phyloP scores from a whole-genome alignment of 2,113 vertebrate species.

The Entelurus aequoreus region DNA sequence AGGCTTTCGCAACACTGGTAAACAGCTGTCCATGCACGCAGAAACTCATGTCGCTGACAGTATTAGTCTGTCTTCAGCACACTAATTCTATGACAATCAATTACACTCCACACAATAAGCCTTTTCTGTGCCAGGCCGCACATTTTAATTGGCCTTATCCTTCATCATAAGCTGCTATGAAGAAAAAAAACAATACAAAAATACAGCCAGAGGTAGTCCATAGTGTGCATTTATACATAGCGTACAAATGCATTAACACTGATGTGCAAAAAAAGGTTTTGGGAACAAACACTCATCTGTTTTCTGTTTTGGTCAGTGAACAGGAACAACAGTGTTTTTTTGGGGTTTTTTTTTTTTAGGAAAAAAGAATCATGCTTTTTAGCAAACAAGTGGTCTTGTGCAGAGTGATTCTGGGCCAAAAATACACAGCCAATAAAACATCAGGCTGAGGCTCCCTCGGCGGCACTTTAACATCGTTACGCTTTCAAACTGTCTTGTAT shows the following conservation, averaged over 20 bases:
- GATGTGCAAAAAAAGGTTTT: conserved; percentile 17
- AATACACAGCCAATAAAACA: conserved; percentile 75
- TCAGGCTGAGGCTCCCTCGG: conserved; percentile 53
- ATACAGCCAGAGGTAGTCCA: conserved; percentile 7
- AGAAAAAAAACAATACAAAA: background rate
- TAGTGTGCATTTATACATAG: conserved; percentile 2
- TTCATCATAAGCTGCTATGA: conserved; percentile 17
- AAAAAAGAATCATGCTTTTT: conserved; percentile 67
- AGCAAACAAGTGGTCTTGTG: conserved; percentile 66
- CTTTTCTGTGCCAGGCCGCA: conserved; percentile 14
- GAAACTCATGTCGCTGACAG: conserved; percentile 37
- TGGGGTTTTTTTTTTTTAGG: background rate
- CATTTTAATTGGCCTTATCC: conserved; percentile 28
- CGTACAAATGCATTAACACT: conserved; percentile 20
- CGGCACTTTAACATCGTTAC: conserved; percentile 68
- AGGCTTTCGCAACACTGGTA: conserved; percentile 45
- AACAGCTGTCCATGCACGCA: conserved; percentile 47
- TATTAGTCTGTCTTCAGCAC: conserved; percentile 33
- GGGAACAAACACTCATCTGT: conserved; percentile 58
- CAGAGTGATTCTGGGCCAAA: conserved; percentile 67
- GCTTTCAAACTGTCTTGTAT: conserved; percentile 65
- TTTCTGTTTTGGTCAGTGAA: conserved; percentile 61
- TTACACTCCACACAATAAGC: conserved; percentile 20
- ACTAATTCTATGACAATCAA: conserved; percentile 48
- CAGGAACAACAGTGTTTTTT: conserved; percentile 47